These are phyloP conservation scores for Lophotis ruficrista DNA, from an alignment of 2,113 vertebrate genomes.

Conservation along the genomic window DNA sequence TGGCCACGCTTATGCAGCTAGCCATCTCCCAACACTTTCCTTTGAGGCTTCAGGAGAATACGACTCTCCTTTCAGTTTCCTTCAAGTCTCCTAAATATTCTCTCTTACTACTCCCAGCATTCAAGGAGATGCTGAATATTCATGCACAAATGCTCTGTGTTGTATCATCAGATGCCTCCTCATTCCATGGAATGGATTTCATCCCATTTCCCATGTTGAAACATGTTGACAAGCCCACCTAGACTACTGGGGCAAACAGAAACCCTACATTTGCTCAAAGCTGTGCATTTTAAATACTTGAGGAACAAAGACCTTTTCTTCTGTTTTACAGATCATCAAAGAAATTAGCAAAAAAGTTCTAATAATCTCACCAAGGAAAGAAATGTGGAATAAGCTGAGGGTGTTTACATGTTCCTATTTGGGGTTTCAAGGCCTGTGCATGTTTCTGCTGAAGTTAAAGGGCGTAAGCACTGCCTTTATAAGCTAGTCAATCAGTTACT, in stretches of 20 bases:
- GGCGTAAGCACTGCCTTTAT: rapidly evolving
- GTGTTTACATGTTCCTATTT: neutral
- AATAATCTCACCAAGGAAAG: neutral
- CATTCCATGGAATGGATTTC: neutral
- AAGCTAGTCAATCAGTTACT: constrained; percentile 38
- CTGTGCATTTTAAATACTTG: neutral
- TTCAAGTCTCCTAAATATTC: neutral
- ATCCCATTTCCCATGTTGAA: neutral
- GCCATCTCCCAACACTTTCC: neutral
- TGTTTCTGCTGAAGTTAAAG: neutral
- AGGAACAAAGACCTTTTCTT: neutral
- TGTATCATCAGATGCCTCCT: neutral
- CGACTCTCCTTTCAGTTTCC: neutral
- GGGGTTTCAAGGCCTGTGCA: neutral
- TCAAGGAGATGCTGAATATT: neutral
- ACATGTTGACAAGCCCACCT: neutral
- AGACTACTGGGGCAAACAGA: neutral
- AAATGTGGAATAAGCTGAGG: neutral
- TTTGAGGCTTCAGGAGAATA: neutral
- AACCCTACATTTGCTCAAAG: neutral
- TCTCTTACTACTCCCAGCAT: neutral
- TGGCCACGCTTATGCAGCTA: neutral
- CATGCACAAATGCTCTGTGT: neutral
- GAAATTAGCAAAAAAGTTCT: neutral
- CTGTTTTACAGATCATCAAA: neutral